These are phyloP conservation scores for Ferrisia virgata DNA, from an alignment of 2,888 invertebrate species.

Conservation along the genomic window DNA sequence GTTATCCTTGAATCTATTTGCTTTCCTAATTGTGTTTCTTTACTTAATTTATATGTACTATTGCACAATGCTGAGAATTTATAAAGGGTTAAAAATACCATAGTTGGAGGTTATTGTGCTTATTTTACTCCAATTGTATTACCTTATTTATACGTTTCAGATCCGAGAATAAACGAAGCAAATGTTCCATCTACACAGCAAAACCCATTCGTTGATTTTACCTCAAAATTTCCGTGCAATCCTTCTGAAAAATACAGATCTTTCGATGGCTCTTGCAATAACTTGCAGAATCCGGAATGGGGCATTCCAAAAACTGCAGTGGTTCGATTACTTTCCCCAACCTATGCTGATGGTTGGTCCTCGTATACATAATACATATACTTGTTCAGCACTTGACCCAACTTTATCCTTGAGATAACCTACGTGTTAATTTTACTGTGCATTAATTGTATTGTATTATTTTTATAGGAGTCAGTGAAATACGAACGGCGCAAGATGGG, in stretches of 20 bases:
- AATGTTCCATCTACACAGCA: constrained; percentile 27
- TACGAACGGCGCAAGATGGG: constrained; percentile 63
- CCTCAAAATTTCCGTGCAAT: constrained; percentile 60
- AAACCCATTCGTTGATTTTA: constrained; percentile 48
- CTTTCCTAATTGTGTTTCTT: too few species aligned
- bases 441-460: not conserved
- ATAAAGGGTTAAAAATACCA: too few species aligned
- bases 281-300: constrained; percentile 74
- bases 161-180: not conserved
- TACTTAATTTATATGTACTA: too few species aligned
- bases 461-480: constrained; percentile 50
- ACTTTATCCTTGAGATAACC: not conserved
- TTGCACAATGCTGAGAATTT: too few species aligned
- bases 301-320: constrained; percentile 71
- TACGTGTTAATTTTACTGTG: not conserved
- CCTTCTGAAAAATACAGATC: constrained; percentile 61
- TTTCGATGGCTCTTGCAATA: constrained; percentile 93
- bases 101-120: too few species aligned
- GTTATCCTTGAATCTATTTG: too few species aligned
- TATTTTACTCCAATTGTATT: too few species aligned
- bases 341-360: constrained; percentile 49
- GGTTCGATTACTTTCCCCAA: constrained; percentile 48
- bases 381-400: too few species aligned
- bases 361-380: not conserved
- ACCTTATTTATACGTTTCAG: too few species aligned